Conservation (phyloP, 1,140 invertebrate genomes). For the Mycetomoellerius zeteki region DNA sequence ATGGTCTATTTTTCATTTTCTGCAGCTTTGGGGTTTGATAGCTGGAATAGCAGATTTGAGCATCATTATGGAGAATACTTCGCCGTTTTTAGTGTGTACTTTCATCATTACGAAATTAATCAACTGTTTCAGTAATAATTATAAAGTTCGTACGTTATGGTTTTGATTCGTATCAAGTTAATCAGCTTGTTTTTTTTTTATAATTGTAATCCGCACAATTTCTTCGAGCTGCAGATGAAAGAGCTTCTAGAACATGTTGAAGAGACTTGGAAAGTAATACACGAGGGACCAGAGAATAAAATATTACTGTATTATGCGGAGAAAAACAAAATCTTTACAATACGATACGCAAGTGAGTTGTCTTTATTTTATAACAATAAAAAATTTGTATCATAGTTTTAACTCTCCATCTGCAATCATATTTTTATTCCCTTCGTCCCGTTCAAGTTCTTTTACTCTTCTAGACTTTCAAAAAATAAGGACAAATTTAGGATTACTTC, state of each 20-base stretch:
- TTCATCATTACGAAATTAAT: conserved; percentile 14
- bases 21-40: conserved; percentile 4
- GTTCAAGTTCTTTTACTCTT: too few relatives aligned
- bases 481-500: too few relatives aligned
- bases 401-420: too few relatives aligned
- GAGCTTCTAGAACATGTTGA: not conserved
- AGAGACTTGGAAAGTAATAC: not conserved
- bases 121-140: conserved; percentile 27
- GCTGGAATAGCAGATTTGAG: not conserved
- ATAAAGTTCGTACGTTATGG: conserved; percentile 29
- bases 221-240: conserved; percentile 23
- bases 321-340: not conserved
- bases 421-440: too few relatives aligned
- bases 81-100: not conserved
- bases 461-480: too few relatives aligned
- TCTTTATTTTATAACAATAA: not conserved
- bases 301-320: conserved; percentile 19
- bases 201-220: conserved; percentile 17
- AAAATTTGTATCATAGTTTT: not conserved
- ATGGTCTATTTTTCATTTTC: not conserved
- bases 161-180: not conserved
- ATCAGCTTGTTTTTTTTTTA: not conserved
- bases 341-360: not conserved
- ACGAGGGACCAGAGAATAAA: not conserved
- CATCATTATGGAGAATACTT: conserved; percentile 29